Evolutionary conservation across 2,797 vertebrate genomes (phyloP).

Genomic region (Poecilia gillii): DNA sequence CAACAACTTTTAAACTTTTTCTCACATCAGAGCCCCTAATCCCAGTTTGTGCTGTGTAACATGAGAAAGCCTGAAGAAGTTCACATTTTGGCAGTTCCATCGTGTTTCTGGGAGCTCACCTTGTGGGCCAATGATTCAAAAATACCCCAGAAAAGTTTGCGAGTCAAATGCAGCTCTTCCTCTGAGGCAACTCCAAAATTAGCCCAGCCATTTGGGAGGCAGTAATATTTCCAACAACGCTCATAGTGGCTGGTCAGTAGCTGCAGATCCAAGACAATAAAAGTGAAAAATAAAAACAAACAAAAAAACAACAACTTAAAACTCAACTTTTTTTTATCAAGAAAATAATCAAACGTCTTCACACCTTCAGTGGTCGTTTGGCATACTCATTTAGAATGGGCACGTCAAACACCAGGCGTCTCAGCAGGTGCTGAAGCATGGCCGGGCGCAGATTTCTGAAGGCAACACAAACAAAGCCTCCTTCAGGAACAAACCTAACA

Average conservation of each 20-base stretch:
- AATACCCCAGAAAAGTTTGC: slow-evolving; percentile 97
- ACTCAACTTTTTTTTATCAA: neutral
- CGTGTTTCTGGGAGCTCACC: slow-evolving; percentile 65
- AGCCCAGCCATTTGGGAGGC: slow-evolving; percentile 95
- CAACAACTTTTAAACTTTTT: neutral
- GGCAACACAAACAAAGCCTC: slow-evolving; percentile 5
- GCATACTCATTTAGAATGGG: slow-evolving; percentile 95
- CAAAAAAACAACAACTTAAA: neutral
- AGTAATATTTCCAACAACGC: slow-evolving; percentile 97
- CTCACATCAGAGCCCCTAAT: neutral
- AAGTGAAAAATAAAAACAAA: neutral
- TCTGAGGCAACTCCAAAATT: slow-evolving; percentile 94
- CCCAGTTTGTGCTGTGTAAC: neutral
- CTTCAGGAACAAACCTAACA: neutral
- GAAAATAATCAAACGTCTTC: neutral
- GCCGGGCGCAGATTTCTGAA: slow-evolving; percentile 90
- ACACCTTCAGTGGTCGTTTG: slow-evolving; percentile 95
- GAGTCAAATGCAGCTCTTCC: slow-evolving; percentile 93
- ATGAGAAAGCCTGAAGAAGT: neutral
- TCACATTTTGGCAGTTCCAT: neutral
- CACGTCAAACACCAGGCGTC: slow-evolving; percentile 95
- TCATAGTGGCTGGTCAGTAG: slow-evolving; percentile 96
- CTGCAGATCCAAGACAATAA: slow-evolving; percentile 63
- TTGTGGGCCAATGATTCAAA: slow-evolving; percentile 95
- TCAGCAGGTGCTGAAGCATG: slow-evolving; percentile 94